These are phyloP conservation scores for Sylvilagus bachmani DNA, from an alignment of 2,113 vertebrate genomes.

Conservation along the genomic window DNA sequence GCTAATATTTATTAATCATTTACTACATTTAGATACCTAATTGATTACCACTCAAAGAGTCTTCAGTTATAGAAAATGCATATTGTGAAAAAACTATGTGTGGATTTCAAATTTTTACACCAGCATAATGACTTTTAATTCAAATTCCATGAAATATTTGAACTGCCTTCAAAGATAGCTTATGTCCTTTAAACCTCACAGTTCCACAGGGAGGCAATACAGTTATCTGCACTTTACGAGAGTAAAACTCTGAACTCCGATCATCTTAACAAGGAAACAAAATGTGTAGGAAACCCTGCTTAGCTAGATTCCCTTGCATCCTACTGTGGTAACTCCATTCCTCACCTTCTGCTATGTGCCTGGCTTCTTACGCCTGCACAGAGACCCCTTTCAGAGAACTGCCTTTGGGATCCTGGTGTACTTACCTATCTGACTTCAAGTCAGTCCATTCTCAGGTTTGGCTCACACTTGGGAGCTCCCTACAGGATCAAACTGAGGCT, in stretches of 20 bases:
- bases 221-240: not conserved
- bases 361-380: no score
- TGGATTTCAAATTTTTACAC: no score
- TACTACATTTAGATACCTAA: not conserved
- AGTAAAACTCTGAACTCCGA: not conserved
- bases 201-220: not conserved
- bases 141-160: no score
- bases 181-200: not conserved
- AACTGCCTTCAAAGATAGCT: no score
- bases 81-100: no score
- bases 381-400: not conserved
- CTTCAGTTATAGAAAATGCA: no score
- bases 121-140: no score
- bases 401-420: not conserved
- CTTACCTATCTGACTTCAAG: not conserved
- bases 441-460: not conserved
- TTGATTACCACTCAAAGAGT: not conserved
- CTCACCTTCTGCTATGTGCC: rapidly evolving
- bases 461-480: not conserved
- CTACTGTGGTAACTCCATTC: rapidly evolving
- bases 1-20: not conserved
- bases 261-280: no score
- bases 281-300: no score
- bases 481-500: not conserved
- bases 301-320: no score